Percentiles rank a stretch among this genome's conserved stretches.
Evolutionary conservation across 2,797 vertebrate species (phyloP).

Genomic region (Pseudocheirus occidentalis): DNA sequence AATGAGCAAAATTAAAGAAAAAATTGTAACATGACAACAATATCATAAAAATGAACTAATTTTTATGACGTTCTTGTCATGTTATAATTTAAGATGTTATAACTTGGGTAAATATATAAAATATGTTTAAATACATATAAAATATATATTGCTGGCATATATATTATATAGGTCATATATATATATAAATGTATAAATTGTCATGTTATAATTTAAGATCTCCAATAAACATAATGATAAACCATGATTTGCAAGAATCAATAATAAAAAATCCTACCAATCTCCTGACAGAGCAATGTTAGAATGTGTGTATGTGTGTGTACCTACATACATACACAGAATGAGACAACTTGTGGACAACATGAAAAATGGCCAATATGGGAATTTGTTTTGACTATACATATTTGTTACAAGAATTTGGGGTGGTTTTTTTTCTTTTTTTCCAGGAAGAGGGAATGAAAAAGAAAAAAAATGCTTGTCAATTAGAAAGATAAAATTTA

Average conservation of each 20-base stretch:
- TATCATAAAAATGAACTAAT: background rate
- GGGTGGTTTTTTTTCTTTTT: background rate
- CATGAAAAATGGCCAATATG: background rate
- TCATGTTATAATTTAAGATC: background rate
- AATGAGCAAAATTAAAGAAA: background rate
- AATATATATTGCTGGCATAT: no score
- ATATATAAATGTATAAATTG: no score
- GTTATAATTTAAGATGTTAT: no score
- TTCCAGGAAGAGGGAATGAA: rapidly evolving
- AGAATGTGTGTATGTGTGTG: background rate
- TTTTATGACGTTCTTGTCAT: background rate
- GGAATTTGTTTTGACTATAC: background rate
- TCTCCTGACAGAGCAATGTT: background rate
- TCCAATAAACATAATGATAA: background rate
- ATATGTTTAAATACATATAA: no score
- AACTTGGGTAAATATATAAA: no score
- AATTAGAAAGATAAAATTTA: background rate
- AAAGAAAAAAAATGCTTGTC: background rate
- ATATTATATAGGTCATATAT: no score
- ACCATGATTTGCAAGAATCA: background rate
- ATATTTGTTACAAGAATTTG: background rate
- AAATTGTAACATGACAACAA: background rate
- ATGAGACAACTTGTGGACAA: background rate
- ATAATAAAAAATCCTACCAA: background rate
- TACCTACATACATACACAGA: background rate